A percentile compares a stretch with the other conserved stretches of the same genome.
Conservation (phyloP, 2,888 invertebrate species). For the Ecliptopera silaceata region DNA sequence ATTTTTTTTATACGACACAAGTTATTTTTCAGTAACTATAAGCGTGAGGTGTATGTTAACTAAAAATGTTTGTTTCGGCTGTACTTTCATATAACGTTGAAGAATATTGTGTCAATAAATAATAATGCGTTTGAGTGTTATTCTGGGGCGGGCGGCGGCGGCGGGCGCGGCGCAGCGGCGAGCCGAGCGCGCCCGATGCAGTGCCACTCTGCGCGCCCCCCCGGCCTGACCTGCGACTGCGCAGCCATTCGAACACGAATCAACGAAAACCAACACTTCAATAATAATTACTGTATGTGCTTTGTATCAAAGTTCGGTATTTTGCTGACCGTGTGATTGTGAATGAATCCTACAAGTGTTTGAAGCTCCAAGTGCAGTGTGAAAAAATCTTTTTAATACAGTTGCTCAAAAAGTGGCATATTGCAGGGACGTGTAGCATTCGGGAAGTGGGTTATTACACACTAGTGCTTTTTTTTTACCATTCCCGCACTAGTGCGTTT, state of each 20-base stretch:
- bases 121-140: conserved; percentile 65
- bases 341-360: not conserved
- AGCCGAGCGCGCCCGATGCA: conserved; percentile 40
- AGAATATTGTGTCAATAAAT: conserved; percentile 71
- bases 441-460: too few species aligned
- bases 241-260: conserved; percentile 35
- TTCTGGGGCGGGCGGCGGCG: conserved; percentile 45
- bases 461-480: too few species aligned
- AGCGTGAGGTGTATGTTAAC: too few species aligned
- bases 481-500: too few species aligned
- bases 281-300: conserved; percentile 12
- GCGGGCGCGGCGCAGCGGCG: not conserved
- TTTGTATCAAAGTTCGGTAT: not conserved
- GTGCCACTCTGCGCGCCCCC: conserved; percentile 51
- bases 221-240: conserved; percentile 35
- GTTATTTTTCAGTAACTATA: too few species aligned
- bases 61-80: too few species aligned
- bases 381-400: not conserved
- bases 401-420: not conserved
- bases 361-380: not conserved
- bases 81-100: conserved; percentile 62
- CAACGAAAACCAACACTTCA: conserved; percentile 7
- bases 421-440: too few species aligned
- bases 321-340: conserved; percentile 12
- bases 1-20: too few species aligned